Base-by-base conservation (phyloP, 2,113 vertebrate genomes). In the Reinhardtius hippoglossoides region DNA sequence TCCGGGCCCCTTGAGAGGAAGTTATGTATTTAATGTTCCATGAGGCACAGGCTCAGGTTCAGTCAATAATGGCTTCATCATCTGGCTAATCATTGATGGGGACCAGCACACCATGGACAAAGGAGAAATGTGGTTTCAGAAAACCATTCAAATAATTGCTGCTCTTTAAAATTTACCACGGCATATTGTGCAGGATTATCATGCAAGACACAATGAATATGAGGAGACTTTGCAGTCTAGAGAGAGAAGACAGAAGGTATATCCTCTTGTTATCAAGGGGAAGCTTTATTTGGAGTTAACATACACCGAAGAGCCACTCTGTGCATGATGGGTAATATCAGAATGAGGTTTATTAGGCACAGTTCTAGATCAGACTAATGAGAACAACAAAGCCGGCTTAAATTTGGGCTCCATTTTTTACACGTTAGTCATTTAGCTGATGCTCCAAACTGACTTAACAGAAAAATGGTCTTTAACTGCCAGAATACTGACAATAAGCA, bases 21-120 rank as follows among this genome's bases (percentile, higher is more conserved):
- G 80, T 86, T 80, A 90, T 90, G 84, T 88, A 88, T 92, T 90
- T 90, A 90, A 92, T 93, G 88, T 92, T 92, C 88, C 84, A 88
- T 75, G 85, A 92, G 81, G 80, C 82, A 82, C 83, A 71, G 78
- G 77, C 80, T 84, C 84, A 88, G 84, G 84, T 88, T 91, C 88
- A 78, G 86, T 85, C 86, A 87, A 87, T 90, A 90, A 91, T 82
- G 87, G 75, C 88, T 81, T 88, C 79, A 85, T 91, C 89, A 85
- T 88, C 71, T 87, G 87, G 88, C 84, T 83, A 87, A 89, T 89
- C 87, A 87, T 85, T 79, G 71, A 84, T 65, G 71, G 67, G 60
- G 20, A 58, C 37, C 75, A 71, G 80, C 42, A 57, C 74, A 37
- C 50, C 59, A 37, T 44, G 73, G 78, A 54, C 65, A 59, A 40